phyloP scores from a whole-genome alignment of 1,140 invertebrate genomes.

The Carcinoscorpius rotundicauda region DNA sequence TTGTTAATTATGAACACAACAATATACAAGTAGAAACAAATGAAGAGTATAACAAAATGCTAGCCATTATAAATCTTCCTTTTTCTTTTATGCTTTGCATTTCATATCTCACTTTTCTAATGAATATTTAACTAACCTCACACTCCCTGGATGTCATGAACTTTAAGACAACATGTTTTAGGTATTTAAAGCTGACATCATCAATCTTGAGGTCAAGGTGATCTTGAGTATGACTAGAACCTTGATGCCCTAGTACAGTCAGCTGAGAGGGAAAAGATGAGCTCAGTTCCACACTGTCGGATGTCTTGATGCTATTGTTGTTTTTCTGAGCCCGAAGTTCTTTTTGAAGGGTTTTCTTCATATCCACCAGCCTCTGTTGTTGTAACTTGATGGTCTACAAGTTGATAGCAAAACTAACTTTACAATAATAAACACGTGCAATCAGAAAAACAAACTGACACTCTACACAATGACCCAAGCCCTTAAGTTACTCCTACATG shows the following conservation, averaged over 20 bases:
- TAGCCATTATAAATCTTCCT: too few relatives aligned
- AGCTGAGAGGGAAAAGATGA: too few relatives aligned
- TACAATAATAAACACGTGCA: too few relatives aligned
- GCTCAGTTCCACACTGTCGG: neutral
- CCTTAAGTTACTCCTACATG: too few relatives aligned
- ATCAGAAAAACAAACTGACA: too few relatives aligned
- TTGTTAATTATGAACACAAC: too few relatives aligned
- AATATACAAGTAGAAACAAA: too few relatives aligned
- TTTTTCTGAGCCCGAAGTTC: conserved; percentile 50
- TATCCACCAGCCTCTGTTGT: conserved; percentile 68
- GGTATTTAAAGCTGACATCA: conserved; percentile 71
- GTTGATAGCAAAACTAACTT: too few relatives aligned
- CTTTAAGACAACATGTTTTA: conserved; percentile 85
- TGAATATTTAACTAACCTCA: conserved; percentile 42
- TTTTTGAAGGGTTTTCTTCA: conserved; percentile 79
- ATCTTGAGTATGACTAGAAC: neutral
- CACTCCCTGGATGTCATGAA: conserved; percentile 74
- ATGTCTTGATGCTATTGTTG: neutral
- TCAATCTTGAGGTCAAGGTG: conserved; percentile 3
- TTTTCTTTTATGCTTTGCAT: too few relatives aligned
- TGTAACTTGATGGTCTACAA: conserved; percentile 69
- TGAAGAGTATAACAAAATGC: too few relatives aligned
- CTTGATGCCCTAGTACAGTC: neutral
- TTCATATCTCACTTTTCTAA: too few relatives aligned
- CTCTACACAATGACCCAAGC: too few relatives aligned